Evolutionary conservation across 2,113 vertebrate genomes (phyloP).

Genomic region (Azemiops feae): DNA sequence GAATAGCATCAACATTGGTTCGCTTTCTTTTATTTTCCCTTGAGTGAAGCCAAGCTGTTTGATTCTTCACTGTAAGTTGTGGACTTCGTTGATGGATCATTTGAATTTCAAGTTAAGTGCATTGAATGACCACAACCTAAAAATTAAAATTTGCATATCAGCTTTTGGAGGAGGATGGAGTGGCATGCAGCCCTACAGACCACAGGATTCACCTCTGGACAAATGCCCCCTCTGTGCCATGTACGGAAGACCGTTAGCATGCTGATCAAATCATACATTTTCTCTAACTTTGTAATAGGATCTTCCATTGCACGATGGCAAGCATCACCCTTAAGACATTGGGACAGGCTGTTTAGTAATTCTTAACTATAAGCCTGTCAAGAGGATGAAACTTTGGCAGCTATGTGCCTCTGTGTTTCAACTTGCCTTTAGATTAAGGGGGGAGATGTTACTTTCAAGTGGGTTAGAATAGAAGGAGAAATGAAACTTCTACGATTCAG

Average conservation of each 20-base stretch:
- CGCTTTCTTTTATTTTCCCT: not conserved
- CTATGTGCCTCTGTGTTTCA: no score
- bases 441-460: no score
- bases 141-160: not conserved
- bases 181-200: not conserved
- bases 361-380: not conserved
- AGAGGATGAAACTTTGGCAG: no score
- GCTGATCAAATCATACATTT: not conserved
- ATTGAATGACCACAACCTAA: not conserved
- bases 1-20: not conserved
- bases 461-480: no score
- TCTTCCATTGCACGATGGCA: not conserved
- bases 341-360: not conserved
- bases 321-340: not conserved
- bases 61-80: not conserved
- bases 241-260: not conserved
- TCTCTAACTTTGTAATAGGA: not conserved
- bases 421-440: no score
- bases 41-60: not conserved
- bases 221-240: not conserved
- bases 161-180: not conserved
- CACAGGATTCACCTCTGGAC: not conserved
- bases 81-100: not conserved
- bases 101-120: not conserved
- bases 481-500: no score